phyloP scores from a whole-genome alignment of 64 coral and sea anemone genomes.

The Porites lutea region DNA sequence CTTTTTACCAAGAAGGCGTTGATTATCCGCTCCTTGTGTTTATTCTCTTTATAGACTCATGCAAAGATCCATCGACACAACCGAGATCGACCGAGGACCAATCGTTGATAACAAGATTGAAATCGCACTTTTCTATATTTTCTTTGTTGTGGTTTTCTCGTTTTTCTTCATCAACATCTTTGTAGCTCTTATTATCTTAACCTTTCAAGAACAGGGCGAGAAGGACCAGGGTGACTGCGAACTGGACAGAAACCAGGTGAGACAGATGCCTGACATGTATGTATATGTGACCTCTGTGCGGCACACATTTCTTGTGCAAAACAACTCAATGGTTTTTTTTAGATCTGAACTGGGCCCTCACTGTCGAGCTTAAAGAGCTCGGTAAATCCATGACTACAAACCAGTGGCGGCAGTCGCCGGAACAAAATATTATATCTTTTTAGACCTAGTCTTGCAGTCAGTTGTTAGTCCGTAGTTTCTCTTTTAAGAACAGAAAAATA shows the following conservation, averaged over 20 bases:
- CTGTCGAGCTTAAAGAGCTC: too few relatives aligned
- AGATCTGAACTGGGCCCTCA: too few relatives aligned
- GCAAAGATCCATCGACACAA: constrained; percentile 95
- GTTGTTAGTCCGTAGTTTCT: too few relatives aligned
- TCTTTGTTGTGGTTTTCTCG: constrained; percentile 97
- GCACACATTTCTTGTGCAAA: neutral
- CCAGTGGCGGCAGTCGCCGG: too few relatives aligned
- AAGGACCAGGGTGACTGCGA: constrained; percentile 99
- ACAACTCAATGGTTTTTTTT: too few relatives aligned
- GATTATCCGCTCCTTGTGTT: neutral
- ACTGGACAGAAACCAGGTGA: constrained; percentile 97
- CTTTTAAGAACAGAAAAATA: too few relatives aligned
- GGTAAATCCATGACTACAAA: too few relatives aligned
- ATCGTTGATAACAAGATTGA: constrained; percentile 93
- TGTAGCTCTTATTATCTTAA: constrained; percentile 98
- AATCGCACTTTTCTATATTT: constrained; percentile 95
- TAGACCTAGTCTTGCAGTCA: too few relatives aligned
- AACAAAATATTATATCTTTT: too few relatives aligned
- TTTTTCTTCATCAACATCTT: constrained; percentile 99
- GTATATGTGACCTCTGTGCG: neutral
- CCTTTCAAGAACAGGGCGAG: constrained; percentile 98
- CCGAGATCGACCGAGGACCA: constrained; percentile 79
- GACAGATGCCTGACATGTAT: neutral
- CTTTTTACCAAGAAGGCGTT: too few relatives aligned
- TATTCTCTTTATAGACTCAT: constrained; percentile 66